phyloP scores from a whole-genome alignment of 2,888 invertebrate genomes.

The Anoplius nigerrimus region DNA sequence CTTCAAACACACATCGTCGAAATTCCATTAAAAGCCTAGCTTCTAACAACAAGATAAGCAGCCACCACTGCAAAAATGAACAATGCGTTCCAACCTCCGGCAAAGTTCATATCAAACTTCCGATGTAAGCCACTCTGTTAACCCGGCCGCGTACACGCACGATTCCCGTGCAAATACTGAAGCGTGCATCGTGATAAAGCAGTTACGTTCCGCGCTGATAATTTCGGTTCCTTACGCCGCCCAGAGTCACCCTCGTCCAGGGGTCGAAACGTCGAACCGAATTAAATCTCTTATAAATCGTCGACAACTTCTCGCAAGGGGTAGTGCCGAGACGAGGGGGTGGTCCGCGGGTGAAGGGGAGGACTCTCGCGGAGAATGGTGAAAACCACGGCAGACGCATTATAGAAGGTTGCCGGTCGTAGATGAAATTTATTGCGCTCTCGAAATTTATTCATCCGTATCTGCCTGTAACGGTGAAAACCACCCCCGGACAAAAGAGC shows the following conservation, averaged over 20 bases:
- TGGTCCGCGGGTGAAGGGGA: constrained; percentile 24
- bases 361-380: constrained; percentile 26
- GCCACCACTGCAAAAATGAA: too few relatives aligned
- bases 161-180: constrained; percentile 9
- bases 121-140: too few relatives aligned
- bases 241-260: constrained; percentile 22
- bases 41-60: too few relatives aligned
- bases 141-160: constrained; percentile 1
- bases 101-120: too few relatives aligned
- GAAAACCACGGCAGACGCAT: constrained; percentile 18
- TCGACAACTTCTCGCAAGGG: constrained; percentile 24
- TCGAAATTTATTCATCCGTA: constrained; percentile 53
- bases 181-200: constrained; percentile 23
- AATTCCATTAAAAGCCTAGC: too few relatives aligned
- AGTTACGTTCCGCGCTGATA: constrained; percentile 26
- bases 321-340: neutral
- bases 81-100: too few relatives aligned
- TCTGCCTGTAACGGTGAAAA: constrained; percentile 49
- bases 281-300: constrained; percentile 26
- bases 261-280: constrained; percentile 20
- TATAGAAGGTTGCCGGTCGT: neutral
- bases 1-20: too few relatives aligned
- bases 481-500: constrained; percentile 65
- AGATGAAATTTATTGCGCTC: constrained; percentile 38
- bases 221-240: constrained; percentile 19